Evolutionary conservation across 2,888 invertebrate species (phyloP).

Genomic region (Pseudococcus viburni): DNA sequence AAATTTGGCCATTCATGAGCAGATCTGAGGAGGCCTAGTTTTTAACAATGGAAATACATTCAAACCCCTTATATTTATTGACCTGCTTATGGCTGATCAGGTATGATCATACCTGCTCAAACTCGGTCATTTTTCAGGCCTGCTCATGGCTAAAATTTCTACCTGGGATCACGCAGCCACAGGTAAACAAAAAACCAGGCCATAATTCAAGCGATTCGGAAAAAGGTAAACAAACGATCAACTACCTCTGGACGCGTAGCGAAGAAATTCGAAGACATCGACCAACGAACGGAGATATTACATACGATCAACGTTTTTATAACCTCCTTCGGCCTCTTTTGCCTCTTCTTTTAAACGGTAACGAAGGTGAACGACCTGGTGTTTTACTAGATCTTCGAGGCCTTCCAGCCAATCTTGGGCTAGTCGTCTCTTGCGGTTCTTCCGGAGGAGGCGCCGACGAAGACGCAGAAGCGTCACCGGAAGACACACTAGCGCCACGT

Average conservation of each 20-base stretch:
- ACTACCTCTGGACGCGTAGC: neutral
- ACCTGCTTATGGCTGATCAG: too few relatives aligned
- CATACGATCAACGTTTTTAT: neutral
- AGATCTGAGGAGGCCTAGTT: too few relatives aligned
- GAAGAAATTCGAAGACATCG: neutral
- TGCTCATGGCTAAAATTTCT: too few relatives aligned
- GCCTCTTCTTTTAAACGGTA: constrained; percentile 25
- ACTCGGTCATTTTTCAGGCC: too few relatives aligned
- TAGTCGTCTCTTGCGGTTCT: neutral
- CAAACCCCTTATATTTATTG: too few relatives aligned
- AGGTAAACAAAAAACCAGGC: neutral
- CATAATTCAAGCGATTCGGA: neutral
- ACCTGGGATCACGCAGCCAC: too few relatives aligned
- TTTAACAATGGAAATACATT: too few relatives aligned
- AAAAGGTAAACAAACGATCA: neutral
- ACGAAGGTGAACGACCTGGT: neutral
- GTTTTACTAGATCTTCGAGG: constrained; percentile 2
- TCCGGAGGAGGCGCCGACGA: neutral
- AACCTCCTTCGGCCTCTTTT: constrained; percentile 19
- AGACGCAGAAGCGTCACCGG: neutral
- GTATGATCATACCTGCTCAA: too few relatives aligned
- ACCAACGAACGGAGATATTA: neutral
- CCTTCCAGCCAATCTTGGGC: neutral
- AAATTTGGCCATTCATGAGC: too few relatives aligned
- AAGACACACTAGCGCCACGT: constrained; percentile 11